phyloP scores from a whole-genome alignment of 2,113 vertebrate species.

The Erythrolamprus reginae region DNA sequence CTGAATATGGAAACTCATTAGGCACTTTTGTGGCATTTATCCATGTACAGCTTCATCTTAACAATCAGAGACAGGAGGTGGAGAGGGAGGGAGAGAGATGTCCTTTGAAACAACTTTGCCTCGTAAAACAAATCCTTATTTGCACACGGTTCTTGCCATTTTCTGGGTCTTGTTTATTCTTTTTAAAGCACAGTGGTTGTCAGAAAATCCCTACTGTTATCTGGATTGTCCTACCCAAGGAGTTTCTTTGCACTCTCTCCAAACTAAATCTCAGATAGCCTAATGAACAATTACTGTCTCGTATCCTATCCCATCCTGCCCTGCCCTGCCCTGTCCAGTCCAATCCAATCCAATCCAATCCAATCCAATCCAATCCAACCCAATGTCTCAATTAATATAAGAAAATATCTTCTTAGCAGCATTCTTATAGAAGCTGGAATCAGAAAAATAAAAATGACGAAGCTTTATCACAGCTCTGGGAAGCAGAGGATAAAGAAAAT shows the following conservation, averaged over 20 bases:
- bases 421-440: not conserved
- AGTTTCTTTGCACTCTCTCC: not conserved
- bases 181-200: not conserved
- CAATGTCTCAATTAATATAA: not conserved
- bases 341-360: too few relatives aligned
- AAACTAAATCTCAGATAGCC: not conserved
- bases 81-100: conserved; percentile 2
- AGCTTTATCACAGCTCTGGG: not conserved
- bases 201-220: not conserved
- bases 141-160: not conserved
- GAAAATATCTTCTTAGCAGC: not conserved
- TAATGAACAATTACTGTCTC: not conserved
- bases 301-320: too few relatives aligned
- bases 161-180: not conserved
- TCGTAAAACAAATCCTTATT: not conserved
- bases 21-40: not conserved
- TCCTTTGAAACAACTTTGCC: not conserved
- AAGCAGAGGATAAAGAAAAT: not conserved
- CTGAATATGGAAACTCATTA: conserved; percentile 64
- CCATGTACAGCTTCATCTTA: not conserved
- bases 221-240: not conserved
- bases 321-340: not conserved
- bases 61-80: conserved; percentile 22
- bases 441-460: not conserved
- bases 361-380: not conserved